A percentile compares a stretch with the other conserved stretches of the same genome.
phyloP scores from a whole-genome alignment of 2,113 vertebrate genomes.

The Trematocara variabile region DNA sequence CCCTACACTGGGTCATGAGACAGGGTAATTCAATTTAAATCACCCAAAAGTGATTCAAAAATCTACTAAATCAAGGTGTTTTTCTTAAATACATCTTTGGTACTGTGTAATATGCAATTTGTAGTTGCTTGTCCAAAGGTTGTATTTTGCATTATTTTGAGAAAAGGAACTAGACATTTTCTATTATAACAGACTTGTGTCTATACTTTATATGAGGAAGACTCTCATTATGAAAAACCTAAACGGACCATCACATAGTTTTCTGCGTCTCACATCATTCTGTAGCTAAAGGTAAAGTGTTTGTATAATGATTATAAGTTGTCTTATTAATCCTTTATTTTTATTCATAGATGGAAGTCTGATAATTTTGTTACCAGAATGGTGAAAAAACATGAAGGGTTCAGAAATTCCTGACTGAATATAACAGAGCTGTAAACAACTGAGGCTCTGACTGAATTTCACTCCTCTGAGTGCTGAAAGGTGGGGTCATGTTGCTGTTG shows the following conservation, averaged over 20 bases:
- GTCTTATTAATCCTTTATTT: not conserved
- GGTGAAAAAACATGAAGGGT: not conserved
- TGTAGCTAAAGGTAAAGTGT: not conserved
- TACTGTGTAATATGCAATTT: not conserved
- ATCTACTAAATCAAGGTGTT: not conserved
- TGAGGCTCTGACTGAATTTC: rapidly evolving
- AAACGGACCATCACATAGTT: not conserved
- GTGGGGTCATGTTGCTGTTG: not conserved
- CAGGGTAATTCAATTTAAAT: not conserved
- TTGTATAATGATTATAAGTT: not conserved
- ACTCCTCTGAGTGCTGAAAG: not conserved
- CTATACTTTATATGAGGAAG: not conserved
- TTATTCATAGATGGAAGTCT: not conserved
- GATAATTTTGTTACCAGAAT: not conserved
- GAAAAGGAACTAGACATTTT: not conserved
- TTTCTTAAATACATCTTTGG: not conserved
- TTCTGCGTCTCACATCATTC: rapidly evolving
- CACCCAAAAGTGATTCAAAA: not conserved
- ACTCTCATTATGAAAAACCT: not conserved
- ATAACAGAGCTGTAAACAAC: not conserved
- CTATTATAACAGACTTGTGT: not conserved
- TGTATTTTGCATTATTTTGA: not conserved
- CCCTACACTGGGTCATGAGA: not conserved
- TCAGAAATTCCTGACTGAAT: not conserved
- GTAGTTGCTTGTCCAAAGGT: not conserved